Conservation (phyloP, 2,888 invertebrate species). For the Cephus pulcher region DNA sequence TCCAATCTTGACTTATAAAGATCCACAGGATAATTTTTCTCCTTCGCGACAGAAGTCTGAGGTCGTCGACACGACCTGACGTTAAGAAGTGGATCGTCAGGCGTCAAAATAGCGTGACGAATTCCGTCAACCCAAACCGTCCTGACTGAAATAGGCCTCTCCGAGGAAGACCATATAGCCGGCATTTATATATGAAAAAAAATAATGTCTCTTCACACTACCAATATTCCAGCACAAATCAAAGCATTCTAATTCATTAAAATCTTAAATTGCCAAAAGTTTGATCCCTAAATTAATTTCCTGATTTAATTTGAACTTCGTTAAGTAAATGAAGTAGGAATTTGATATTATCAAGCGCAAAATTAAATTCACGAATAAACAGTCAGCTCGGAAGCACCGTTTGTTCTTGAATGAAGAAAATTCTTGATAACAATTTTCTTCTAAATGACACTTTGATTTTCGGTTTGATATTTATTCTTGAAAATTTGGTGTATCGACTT, state of each 20-base stretch:
- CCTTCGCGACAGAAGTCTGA: conserved; percentile 37
- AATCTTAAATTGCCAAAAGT: not conserved
- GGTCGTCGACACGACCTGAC: conserved; percentile 39
- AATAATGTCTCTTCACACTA: not conserved
- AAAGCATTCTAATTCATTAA: not conserved
- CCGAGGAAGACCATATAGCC: conserved; percentile 72
- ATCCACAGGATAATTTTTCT: conserved; percentile 38
- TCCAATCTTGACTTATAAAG: conserved; percentile 39
- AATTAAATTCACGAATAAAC: not conserved
- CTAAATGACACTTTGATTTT: not conserved
- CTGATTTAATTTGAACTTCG: not conserved
- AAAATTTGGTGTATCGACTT: conserved; percentile 44
- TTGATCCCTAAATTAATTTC: not conserved
- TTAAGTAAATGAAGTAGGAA: not conserved
- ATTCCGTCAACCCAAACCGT: conserved; percentile 80
- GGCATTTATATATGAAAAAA: conserved; percentile 56
- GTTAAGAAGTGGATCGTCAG: conserved; percentile 71
- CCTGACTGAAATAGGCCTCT: conserved; percentile 70
- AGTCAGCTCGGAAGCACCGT: not conserved
- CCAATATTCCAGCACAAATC: not conserved
- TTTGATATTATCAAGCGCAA: not conserved
- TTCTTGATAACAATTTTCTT: not conserved
- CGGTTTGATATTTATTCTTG: not conserved
- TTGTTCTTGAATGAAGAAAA: not conserved
- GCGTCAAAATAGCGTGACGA: conserved; percentile 76